Evolutionary conservation across 2,888 invertebrate species (phyloP).

Genomic region (Sphaeridia pumilis): DNA sequence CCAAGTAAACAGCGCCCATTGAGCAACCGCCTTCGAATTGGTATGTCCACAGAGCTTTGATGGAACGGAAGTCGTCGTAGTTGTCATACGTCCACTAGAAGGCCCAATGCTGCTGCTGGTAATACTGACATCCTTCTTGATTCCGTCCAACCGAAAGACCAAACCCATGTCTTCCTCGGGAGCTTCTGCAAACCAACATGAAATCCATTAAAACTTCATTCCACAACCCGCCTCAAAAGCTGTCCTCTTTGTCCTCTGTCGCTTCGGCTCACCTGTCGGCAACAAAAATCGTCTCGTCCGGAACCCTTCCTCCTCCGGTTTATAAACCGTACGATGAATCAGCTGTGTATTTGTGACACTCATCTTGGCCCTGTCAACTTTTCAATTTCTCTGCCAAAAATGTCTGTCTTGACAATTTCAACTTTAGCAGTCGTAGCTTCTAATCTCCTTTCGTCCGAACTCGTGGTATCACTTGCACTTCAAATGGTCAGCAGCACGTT

Average conservation of each 20-base stretch:
- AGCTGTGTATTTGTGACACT: constrained; percentile 29
- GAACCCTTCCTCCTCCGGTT: constrained; percentile 5
- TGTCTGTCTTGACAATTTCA: too few relatives aligned
- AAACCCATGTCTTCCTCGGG: constrained; percentile 26
- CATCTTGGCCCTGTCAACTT: too few relatives aligned
- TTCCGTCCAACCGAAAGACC: constrained; percentile 27
- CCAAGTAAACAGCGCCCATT: constrained; percentile 27
- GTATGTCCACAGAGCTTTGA: constrained; percentile 29
- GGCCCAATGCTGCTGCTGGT: background rate
- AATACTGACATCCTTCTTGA: constrained; percentile 8
- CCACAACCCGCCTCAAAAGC: too few relatives aligned
- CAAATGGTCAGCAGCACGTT: too few relatives aligned
- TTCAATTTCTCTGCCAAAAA: too few relatives aligned
- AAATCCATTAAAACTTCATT: constrained; percentile 2
- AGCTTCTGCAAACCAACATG: constrained; percentile 11
- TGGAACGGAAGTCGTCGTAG: constrained; percentile 17
- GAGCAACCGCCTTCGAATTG: constrained; percentile 23
- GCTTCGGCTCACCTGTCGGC: constrained; percentile 15
- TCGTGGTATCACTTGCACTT: too few relatives aligned
- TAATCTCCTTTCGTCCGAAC: too few relatives aligned
- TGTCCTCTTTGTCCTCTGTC: too few relatives aligned
- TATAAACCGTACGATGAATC: constrained; percentile 22
- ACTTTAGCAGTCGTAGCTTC: too few relatives aligned
- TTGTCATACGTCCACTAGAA: constrained; percentile 4
- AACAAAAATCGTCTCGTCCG: constrained; percentile 13